phyloP scores from a whole-genome alignment of 2,888 invertebrate species.

The Lepeophtheirus nordmannii region DNA sequence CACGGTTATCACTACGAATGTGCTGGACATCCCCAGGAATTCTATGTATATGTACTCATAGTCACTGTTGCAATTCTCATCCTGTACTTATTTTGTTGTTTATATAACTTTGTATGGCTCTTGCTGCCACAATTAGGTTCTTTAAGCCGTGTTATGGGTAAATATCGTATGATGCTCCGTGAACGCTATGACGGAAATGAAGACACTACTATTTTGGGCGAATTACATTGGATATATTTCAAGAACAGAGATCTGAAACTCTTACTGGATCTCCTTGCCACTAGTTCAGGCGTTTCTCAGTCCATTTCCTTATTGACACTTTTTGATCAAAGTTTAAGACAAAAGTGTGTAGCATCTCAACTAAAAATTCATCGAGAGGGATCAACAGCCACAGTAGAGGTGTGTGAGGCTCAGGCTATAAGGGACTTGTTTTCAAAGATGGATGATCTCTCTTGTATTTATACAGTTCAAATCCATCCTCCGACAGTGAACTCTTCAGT shows the following conservation, averaged over 20 bases:
- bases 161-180: neutral
- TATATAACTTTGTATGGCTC: constrained; percentile 8
- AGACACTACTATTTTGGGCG: constrained; percentile 2
- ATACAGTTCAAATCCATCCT: constrained; percentile 16
- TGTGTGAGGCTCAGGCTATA: constrained; percentile 4
- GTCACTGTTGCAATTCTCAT: neutral
- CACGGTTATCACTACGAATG: constrained; percentile 16
- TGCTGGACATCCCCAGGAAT: constrained; percentile 17
- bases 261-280: constrained; percentile 15
- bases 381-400: neutral
- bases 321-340: constrained; percentile 7
- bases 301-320: constrained; percentile 1
- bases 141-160: constrained; percentile 7
- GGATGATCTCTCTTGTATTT: constrained; percentile 6
- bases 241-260: constrained; percentile 12
- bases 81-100: constrained; percentile 2
- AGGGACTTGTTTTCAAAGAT: constrained; percentile 15
- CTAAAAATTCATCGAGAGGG: too few relatives aligned
- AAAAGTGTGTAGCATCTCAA: neutral
- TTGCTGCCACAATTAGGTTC: constrained; percentile 7
- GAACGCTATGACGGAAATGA: neutral
- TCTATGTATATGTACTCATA: constrained; percentile 9
- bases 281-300: constrained; percentile 9
- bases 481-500: neutral
- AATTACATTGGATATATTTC: constrained; percentile 7